Evolutionary conservation across 2,113 vertebrate genomes (phyloP).

Genomic region (Hiodon tergisus): DNA sequence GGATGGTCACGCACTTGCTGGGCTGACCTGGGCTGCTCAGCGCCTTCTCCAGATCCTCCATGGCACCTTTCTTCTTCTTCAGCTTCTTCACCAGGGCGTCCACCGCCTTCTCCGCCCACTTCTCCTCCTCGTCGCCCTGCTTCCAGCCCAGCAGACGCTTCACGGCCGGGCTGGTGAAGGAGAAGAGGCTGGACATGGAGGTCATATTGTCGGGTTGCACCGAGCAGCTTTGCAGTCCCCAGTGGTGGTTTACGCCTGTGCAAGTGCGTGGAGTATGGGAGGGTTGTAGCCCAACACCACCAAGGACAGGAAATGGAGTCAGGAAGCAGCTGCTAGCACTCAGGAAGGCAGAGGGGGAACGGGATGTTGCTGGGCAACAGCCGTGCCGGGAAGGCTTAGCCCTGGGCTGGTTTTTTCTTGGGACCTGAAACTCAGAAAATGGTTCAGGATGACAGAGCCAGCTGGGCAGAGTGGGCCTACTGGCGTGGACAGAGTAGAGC

Average conservation of each 20-base stretch:
- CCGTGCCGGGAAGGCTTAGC: constrained; percentile 22
- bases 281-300: constrained; percentile 56
- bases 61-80: constrained; percentile 98
- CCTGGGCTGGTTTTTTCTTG: constrained; percentile 5
- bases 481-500: no score
- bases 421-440: not conserved
- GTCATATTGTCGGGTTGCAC: constrained; percentile 53
- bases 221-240: constrained; percentile 16
- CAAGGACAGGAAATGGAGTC: constrained; percentile 71
- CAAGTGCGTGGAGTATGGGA: constrained; percentile 19
- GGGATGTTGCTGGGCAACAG: constrained; percentile 49
- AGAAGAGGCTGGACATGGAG: constrained; percentile 97
- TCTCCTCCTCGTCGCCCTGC: constrained; percentile 98
- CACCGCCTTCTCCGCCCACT: constrained; percentile 97
- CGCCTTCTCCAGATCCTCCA: constrained; percentile 98
- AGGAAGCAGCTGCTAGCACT: constrained; percentile 72
- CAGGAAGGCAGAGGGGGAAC: constrained; percentile 63
- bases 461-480: no score
- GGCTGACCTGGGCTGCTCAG: constrained; percentile 94
- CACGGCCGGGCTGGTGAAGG: constrained; percentile 97
- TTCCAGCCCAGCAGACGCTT: constrained; percentile 98
- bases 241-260: constrained; percentile 17
- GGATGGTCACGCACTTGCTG: constrained; percentile 97
- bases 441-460: not conserved
- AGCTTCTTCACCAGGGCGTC: constrained; percentile 96